Percentiles rank a stretch among this genome's conserved stretches.
These are phyloP conservation scores for Orchestes rusci DNA, from an alignment of 2,888 invertebrate genomes.

Conservation along the genomic window DNA sequence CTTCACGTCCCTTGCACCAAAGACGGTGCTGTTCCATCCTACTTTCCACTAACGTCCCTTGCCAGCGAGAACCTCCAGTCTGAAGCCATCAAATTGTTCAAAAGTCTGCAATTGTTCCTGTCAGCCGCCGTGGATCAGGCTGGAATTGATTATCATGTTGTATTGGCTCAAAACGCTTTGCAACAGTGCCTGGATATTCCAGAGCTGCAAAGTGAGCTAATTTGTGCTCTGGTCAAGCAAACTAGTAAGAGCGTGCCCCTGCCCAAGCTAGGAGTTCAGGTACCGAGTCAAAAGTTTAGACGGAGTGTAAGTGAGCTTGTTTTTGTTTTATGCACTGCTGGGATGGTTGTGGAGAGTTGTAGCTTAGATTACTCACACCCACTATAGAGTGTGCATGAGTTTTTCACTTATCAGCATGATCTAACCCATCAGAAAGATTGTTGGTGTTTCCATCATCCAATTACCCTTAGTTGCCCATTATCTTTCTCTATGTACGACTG, in stretches of 20 bases:
- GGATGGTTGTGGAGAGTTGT: no score
- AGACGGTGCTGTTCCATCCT: conserved; percentile 66
- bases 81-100: conserved; percentile 89
- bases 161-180: conserved; percentile 91
- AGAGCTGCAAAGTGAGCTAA: conserved; percentile 90
- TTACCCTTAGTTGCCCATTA: conserved; percentile 10
- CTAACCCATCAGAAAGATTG: conserved; percentile 39
- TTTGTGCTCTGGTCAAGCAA: conserved; percentile 86
- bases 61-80: conserved; percentile 74
- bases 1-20: conserved; percentile 69
- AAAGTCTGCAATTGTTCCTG: conserved; percentile 95
- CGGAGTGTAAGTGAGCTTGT: conserved; percentile 59
- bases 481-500: conserved; percentile 15
- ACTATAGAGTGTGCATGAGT: no score
- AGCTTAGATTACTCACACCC: background rate
- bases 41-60: conserved; percentile 81
- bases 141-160: conserved; percentile 96
- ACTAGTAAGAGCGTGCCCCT: conserved; percentile 79
- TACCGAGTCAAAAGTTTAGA: conserved; percentile 49
- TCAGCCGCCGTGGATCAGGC: conserved; percentile 93
- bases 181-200: conserved; percentile 84
- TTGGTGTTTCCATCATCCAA: conserved; percentile 38
- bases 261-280: conserved; percentile 52
- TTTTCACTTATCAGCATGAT: no score
- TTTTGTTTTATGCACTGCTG: no score